These are phyloP conservation scores for Amniataba percoides DNA, from an alignment of 2,797 vertebrate genomes.

Conservation along the genomic window DNA sequence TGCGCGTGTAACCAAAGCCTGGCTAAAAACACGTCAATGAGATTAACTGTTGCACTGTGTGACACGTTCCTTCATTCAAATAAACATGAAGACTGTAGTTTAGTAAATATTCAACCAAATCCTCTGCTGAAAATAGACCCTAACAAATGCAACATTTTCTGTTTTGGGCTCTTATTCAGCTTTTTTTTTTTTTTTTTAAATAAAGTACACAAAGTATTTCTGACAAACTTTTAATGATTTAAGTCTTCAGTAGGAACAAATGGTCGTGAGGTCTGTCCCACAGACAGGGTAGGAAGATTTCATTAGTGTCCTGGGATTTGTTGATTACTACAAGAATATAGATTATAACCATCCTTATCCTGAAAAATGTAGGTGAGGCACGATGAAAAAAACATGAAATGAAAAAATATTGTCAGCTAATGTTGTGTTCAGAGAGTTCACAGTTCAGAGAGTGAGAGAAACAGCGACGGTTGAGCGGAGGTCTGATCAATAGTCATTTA, in stretches of 20 bases:
- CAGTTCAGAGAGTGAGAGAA: conserved; percentile 1
- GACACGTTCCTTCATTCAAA: background rate
- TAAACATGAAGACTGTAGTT: background rate
- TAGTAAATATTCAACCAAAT: background rate
- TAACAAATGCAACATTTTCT: background rate
- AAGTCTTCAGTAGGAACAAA: background rate
- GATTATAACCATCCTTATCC: background rate
- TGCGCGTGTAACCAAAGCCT: background rate
- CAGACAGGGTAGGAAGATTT: no score
- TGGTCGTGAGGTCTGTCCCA: background rate
- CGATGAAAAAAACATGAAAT: no score
- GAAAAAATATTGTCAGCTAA: background rate
- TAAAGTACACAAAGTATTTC: background rate
- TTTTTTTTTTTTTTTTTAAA: no score
- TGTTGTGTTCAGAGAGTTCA: background rate
- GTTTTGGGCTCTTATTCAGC: no score
- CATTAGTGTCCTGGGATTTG: background rate
- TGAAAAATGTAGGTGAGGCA: background rate
- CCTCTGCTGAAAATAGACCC: background rate
- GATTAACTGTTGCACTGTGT: no score
- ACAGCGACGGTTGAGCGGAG: conserved; percentile 2
- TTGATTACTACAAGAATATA: background rate
- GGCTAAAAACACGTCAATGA: no score
- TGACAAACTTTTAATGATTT: background rate
- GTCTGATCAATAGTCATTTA: conserved; percentile 49